Evolutionary conservation across 2,797 vertebrate species (phyloP).

Genomic region (Picus viridis): DNA sequence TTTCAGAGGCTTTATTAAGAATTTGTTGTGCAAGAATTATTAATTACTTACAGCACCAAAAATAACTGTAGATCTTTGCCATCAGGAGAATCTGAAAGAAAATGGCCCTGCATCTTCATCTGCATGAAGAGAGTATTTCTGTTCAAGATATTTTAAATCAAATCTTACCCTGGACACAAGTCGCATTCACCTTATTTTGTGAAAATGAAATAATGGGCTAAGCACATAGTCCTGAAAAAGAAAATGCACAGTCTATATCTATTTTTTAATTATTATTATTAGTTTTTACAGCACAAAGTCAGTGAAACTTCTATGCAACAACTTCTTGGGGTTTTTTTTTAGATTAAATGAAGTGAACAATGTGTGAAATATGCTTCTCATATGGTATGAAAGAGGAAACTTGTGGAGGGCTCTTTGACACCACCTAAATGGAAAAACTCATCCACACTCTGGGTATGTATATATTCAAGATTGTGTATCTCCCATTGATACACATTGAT

Average conservation of each 20-base stretch:
- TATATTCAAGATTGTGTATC: neutral
- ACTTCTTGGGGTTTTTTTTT: neutral
- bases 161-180: neutral
- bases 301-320: neutral
- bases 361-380: neutral
- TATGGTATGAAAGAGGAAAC: neutral
- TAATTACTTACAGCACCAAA: neutral
- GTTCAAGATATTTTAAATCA: neutral
- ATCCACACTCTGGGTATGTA: rapidly evolving
- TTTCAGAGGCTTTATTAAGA: neutral
- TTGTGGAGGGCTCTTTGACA: neutral
- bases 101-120: neutral
- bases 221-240: neutral
- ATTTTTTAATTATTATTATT: no score
- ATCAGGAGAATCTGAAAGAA: neutral
- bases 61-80: neutral
- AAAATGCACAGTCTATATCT: neutral
- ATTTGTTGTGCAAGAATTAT: neutral
- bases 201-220: neutral
- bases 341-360: neutral
- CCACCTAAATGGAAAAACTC: neutral
- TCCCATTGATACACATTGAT: no score
- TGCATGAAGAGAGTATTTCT: neutral
- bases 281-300: neutral
- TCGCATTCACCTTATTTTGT: neutral